Conservation (phyloP, 2,888 invertebrate species). For the Tuta absoluta region DNA sequence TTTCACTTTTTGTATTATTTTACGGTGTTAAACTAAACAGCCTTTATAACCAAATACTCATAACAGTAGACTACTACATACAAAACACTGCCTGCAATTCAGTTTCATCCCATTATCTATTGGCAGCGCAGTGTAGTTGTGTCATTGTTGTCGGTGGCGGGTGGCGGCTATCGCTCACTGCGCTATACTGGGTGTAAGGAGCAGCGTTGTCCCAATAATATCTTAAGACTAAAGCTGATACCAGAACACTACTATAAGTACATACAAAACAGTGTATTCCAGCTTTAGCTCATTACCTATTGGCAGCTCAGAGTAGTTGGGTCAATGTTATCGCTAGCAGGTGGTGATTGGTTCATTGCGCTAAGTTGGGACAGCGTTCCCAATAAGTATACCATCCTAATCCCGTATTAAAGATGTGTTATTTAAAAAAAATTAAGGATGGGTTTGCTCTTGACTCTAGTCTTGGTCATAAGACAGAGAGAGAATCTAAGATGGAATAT, state of each 20-base stretch:
- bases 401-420: too few relatives aligned
- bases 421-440: too few relatives aligned
- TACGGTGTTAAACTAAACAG: too few relatives aligned
- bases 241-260: not conserved
- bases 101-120: constrained; percentile 7
- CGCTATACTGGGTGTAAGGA: not conserved
- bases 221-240: too few relatives aligned
- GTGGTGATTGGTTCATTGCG: constrained; percentile 1
- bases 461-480: too few relatives aligned
- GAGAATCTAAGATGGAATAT: too few relatives aligned
- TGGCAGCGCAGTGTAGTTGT: constrained; percentile 31
- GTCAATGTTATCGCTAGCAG: constrained; percentile 27
- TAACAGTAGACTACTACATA: not conserved
- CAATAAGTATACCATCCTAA: too few relatives aligned
- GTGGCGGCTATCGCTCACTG: constrained; percentile 4
- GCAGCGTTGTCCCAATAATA: too few relatives aligned
- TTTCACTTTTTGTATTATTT: too few relatives aligned
- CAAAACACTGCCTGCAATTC: not conserved
- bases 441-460: too few relatives aligned
- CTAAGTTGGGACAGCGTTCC: too few relatives aligned
- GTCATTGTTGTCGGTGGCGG: constrained; percentile 29
- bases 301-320: constrained; percentile 31
- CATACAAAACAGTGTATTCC: not conserved
- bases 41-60: too few relatives aligned
- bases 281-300: not conserved